phyloP scores from a whole-genome alignment of 2,888 invertebrate genomes.

The Philaethria dido region DNA sequence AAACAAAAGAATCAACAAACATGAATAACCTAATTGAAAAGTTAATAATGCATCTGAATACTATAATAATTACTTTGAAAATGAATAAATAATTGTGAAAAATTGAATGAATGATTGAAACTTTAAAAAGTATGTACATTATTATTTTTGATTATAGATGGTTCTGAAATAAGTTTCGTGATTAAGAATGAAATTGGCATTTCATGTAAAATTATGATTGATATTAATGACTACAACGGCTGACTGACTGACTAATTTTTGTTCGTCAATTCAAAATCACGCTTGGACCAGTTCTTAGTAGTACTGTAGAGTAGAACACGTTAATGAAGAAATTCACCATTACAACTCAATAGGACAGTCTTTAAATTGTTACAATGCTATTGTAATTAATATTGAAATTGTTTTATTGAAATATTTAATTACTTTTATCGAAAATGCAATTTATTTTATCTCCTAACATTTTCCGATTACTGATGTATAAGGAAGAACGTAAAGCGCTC shows the following conservation, averaged over 20 bases:
- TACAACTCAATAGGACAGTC: too few relatives aligned
- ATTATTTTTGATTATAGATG: not conserved
- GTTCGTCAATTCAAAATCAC: too few relatives aligned
- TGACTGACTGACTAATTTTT: too few relatives aligned
- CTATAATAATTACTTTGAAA: not conserved
- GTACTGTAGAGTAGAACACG: too few relatives aligned
- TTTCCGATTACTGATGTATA: conserved; percentile 30
- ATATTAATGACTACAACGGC: too few relatives aligned
- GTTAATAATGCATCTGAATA: not conserved
- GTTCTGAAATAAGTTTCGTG: not conserved
- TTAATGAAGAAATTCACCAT: too few relatives aligned
- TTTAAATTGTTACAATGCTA: too few relatives aligned
- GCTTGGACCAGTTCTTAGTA: too few relatives aligned
- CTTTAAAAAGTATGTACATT: not conserved
- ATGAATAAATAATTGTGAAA: not conserved
- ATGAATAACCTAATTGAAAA: not conserved
- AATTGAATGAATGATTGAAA: not conserved
- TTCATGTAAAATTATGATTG: too few relatives aligned
- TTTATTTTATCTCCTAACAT: conserved; percentile 24
- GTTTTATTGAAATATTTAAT: not conserved
- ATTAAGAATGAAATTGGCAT: too few relatives aligned
- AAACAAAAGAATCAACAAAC: not conserved
- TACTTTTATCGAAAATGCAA: not conserved
- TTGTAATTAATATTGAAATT: too few relatives aligned
- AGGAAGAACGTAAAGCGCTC: conserved; percentile 27